Evolutionary conservation across 2,888 invertebrate species (phyloP), one percentile per base, ranked within the genome.

Genomic region (Plagiodera versicolora): DNA sequence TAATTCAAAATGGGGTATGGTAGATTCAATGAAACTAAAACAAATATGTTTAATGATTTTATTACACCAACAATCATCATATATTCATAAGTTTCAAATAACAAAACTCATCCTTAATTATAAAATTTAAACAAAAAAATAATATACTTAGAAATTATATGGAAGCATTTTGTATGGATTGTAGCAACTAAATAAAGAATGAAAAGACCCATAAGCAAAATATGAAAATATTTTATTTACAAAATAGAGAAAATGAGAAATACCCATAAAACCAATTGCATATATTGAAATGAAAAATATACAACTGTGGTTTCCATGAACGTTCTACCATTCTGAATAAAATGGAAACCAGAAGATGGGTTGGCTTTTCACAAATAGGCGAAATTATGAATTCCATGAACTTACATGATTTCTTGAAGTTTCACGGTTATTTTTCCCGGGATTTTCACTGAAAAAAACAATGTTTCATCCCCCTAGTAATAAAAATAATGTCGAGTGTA

Each of bases 1-100:
- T n/a, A n/a, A n/a, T n/a, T n/a, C n/a, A n/a, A n/a, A n/a, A n/a
- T n/a, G n/a, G n/a, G n/a, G n/a, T n/a, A n/a, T n/a, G n/a, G n/a
- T n/a, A n/a, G n/a, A 16, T 18, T 35, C 5, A 16, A 39, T 16
- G 45, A 50, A 30, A 58, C 44, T 50, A 9, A 32, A 24, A 17
- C 11, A 8, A 30, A 20, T 58, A 32, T 64, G 61, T 64, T 67
- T 66, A 67, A 66, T 67, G 65, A 64, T 64, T 80, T 80, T 80
- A 81, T 81, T 81, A 81, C 80, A 81, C 80, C 80, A 81, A 81
- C 80, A 81, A 80, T 80, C 79, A 80, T 80, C 77, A 79, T 79
- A 79, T 79, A 78, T 78, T 78, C 76, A 77, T 79, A 78, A 79
- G 77, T 79, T 78, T 73, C 75, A 77, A 77, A 79, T 79, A 80